Conservation (phyloP, 2,113 vertebrate species). For the Brienomyrus brachyistius region DNA sequence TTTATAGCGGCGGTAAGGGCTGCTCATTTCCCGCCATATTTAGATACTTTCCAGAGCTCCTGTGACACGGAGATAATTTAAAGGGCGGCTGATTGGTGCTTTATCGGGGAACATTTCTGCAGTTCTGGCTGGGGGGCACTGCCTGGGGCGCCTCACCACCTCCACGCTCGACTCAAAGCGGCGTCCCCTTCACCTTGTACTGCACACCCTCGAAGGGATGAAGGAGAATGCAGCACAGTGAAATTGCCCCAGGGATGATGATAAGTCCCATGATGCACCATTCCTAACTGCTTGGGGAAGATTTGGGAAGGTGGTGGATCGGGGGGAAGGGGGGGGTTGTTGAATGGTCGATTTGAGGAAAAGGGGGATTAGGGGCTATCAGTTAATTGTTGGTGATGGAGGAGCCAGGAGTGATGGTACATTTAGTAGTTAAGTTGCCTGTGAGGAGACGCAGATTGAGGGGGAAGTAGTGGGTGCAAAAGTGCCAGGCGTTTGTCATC, state of each 20-base stretch:
- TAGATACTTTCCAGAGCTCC: background rate
- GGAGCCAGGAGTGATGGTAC: background rate
- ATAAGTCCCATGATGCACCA: background rate
- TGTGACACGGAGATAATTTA: background rate
- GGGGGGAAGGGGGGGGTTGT: background rate
- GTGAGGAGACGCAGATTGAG: background rate
- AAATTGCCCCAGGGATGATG: background rate
- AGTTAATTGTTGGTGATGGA: background rate
- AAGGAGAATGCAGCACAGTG: background rate
- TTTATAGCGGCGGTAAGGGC: background rate
- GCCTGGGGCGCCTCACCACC: background rate
- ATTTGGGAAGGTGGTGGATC: background rate
- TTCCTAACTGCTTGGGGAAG: background rate
- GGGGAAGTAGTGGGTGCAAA: background rate
- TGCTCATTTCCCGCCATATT: background rate
- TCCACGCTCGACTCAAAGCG: background rate
- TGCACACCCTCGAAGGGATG: background rate
- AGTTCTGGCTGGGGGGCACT: background rate
- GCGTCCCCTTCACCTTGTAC: background rate
- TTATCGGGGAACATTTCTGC: background rate
- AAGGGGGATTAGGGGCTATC: background rate
- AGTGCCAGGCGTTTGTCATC: background rate
- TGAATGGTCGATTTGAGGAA: background rate
- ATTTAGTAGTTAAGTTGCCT: background rate
- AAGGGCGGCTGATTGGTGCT: background rate